These are phyloP conservation scores for Pantala flavescens DNA, from an alignment of 1,140 invertebrate species.

Conservation along the genomic window DNA sequence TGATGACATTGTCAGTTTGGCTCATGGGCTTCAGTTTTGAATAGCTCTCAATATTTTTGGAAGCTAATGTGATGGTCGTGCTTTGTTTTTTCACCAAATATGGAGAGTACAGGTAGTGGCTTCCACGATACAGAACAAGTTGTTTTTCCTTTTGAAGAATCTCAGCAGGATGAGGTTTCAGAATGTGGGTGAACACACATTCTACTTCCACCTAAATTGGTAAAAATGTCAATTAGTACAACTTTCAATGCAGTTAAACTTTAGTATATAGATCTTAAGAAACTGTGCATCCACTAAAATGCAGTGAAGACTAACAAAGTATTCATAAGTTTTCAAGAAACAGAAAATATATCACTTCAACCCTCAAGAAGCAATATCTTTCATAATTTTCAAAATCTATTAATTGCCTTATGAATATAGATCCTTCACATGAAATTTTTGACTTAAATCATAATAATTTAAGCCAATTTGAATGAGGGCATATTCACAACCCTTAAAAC, in stretches of 20 bases:
- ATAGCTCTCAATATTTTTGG: slow-evolving; percentile 72
- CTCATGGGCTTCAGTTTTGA: slow-evolving; percentile 76
- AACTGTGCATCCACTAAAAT: neutral
- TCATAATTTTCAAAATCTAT: neutral
- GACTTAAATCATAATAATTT: too few species aligned
- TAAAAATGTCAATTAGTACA: neutral
- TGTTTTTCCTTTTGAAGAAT: slow-evolving; percentile 92
- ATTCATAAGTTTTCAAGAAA: neutral
- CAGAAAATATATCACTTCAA: too few species aligned
- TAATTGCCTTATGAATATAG: too few species aligned
- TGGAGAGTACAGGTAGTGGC: slow-evolving; percentile 72
- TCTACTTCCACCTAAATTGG: slow-evolving; percentile 51
- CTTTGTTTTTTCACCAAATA: slow-evolving; percentile 71
- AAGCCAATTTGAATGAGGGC: too few species aligned
- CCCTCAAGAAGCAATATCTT: too few species aligned
- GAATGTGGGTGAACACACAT: slow-evolving; percentile 59
- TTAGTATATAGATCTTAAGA: slow-evolving; percentile 7
- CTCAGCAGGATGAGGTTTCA: slow-evolving; percentile 71
- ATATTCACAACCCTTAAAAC: too few species aligned
- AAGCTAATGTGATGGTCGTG: slow-evolving; percentile 65
- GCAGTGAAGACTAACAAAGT: neutral
- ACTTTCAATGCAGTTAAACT: neutral
- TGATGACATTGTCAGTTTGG: slow-evolving; percentile 64
- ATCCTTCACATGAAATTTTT: too few species aligned
- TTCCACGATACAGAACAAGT: slow-evolving; percentile 75